Conservation (phyloP, 2,888 invertebrate species). For the Sinodicranocentrus sp. region DNA sequence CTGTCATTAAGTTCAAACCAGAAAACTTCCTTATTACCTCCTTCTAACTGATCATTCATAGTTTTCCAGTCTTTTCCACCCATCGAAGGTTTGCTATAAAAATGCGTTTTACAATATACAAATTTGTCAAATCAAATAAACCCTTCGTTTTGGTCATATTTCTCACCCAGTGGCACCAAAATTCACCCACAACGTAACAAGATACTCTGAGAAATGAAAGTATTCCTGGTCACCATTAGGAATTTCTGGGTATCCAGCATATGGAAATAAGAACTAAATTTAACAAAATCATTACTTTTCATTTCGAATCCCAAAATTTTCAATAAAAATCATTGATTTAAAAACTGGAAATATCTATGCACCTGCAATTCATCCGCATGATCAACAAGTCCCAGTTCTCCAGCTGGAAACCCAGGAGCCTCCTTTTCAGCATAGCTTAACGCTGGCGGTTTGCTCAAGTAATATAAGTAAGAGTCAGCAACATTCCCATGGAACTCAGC, state of each 20-base stretch:
- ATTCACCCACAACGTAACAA: constrained; percentile 4
- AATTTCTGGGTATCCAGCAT: constrained; percentile 37
- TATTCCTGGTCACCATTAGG: constrained; percentile 20
- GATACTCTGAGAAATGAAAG: constrained; percentile 23
- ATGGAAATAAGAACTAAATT: constrained; percentile 18
- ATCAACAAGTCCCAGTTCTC: background rate
- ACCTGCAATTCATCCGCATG: constrained; percentile 39
- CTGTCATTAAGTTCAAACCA: constrained; percentile 44
- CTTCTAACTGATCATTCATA: background rate
- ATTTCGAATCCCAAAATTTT: background rate
- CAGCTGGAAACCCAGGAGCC: constrained; percentile 78
- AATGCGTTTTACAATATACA: background rate
- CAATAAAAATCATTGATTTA: background rate
- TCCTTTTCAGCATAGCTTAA: constrained; percentile 38
- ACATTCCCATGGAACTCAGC: constrained; percentile 9
- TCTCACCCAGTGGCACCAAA: constrained; percentile 19
- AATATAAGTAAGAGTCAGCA: constrained; percentile 36
- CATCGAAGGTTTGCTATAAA: background rate
- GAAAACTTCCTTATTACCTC: background rate
- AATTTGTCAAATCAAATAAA: background rate
- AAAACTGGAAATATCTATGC: too few relatives aligned
- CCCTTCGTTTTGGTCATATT: background rate
- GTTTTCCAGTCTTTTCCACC: background rate
- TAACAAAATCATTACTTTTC: background rate
- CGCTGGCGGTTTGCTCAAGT: constrained; percentile 32